Percentiles rank a stretch among this genome's conserved stretches.
phyloP scores from a whole-genome alignment of 2,888 invertebrate species.

The Calliphora vomitoria region DNA sequence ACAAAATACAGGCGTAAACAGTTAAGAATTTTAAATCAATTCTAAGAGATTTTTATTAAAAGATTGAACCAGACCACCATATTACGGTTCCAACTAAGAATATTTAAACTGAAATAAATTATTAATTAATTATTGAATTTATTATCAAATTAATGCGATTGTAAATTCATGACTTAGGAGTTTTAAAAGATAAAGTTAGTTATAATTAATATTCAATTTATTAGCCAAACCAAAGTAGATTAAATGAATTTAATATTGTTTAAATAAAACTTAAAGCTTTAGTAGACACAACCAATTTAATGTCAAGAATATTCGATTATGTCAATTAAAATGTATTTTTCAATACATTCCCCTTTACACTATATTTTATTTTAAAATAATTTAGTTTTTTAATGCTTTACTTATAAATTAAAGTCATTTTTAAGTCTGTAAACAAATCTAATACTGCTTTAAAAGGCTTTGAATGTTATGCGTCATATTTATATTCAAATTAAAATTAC shows the following conservation, averaged over 20 bases:
- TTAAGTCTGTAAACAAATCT: no score
- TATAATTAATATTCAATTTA: slow-evolving; percentile 10
- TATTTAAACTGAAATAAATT: slow-evolving; percentile 8
- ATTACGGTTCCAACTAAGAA: slow-evolving; percentile 4
- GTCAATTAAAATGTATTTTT: no score
- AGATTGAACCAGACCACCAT: slow-evolving; percentile 24
- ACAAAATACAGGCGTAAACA: slow-evolving; percentile 59
- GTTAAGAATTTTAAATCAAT: slow-evolving; percentile 67
- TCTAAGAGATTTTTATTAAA: slow-evolving; percentile 44
- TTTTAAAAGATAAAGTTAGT: slow-evolving; percentile 3
- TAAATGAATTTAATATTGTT: no score
- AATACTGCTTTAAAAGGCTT: no score
- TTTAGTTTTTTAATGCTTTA: no score
- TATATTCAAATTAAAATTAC: slow-evolving; percentile 8
- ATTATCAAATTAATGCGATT: background rate
- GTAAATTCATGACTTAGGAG: background rate
- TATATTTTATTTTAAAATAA: no score
- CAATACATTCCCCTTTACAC: no score
- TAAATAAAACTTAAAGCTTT: no score
- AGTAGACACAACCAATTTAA: no score
- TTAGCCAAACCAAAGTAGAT: background rate
- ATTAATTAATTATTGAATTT: slow-evolving; percentile 30
- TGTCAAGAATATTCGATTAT: no score
- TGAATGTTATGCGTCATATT: no score
- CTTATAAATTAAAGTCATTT: no score